Conservation (phyloP, 2,113 vertebrate genomes). For the Melospiza melodia region DNA sequence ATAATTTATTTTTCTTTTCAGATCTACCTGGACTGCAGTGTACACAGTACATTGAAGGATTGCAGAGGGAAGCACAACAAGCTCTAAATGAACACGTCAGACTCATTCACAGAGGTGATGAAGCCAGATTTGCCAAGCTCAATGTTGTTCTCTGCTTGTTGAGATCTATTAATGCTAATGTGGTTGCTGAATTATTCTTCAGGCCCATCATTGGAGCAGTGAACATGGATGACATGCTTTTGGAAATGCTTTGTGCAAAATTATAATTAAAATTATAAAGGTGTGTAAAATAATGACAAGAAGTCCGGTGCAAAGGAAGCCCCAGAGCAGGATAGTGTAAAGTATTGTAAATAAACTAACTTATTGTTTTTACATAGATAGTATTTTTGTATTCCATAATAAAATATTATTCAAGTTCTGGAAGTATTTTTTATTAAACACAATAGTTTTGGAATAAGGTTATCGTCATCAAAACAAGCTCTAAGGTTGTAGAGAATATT, state of each 20-base stretch:
- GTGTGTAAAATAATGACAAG: not conserved
- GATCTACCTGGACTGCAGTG: slow-evolving; percentile 90
- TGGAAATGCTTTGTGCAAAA: slow-evolving; percentile 96
- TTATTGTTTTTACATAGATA: slow-evolving; percentile 84
- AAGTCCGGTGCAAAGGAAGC: slow-evolving; percentile 4
- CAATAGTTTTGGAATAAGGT: not conserved
- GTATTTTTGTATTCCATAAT: slow-evolving; percentile 84
- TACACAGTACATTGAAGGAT: slow-evolving; percentile 89
- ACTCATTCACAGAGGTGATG: slow-evolving; percentile 84
- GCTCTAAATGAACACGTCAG: slow-evolving; percentile 91
- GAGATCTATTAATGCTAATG: slow-evolving; percentile 85
- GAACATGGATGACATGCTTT: slow-evolving; percentile 95
- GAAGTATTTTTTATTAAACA: slow-evolving; percentile 42
- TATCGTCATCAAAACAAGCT: not conserved
- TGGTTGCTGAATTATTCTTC: slow-evolving; percentile 93
- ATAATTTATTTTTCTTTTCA: slow-evolving; percentile 55
- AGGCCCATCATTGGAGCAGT: slow-evolving; percentile 91
- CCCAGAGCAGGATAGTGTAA: slow-evolving; percentile 53
- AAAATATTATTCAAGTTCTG: slow-evolving; percentile 63
- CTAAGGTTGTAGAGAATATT: not conserved
- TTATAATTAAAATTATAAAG: slow-evolving; percentile 83
- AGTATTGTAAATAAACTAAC: slow-evolving; percentile 78
- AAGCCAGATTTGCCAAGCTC: slow-evolving; percentile 87
- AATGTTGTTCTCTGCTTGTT: slow-evolving; percentile 91
- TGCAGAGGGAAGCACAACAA: slow-evolving; percentile 92